Evolutionary conservation across 23 tunicate genomes (phyloP).

Genomic region (Ascidia mentula): DNA sequence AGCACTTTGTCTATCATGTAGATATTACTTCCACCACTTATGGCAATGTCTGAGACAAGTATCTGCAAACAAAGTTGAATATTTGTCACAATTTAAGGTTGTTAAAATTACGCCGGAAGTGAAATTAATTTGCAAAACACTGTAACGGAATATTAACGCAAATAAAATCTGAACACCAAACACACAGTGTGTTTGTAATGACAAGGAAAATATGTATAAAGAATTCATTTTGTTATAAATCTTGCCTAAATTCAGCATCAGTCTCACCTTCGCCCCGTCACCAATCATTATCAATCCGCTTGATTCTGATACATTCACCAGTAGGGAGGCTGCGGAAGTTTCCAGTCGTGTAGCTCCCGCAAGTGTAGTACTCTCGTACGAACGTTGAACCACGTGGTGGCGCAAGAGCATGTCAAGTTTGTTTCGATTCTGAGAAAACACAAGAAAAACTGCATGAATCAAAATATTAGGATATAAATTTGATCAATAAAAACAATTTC

Average conservation of each 20-base stretch:
- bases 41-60: conserved; percentile 34
- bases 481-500: no score
- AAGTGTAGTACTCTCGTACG: background rate
- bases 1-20: conserved; percentile 61
- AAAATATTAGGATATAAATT: no score
- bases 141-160: background rate
- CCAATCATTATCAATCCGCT: conserved; percentile 38
- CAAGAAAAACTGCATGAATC: no score
- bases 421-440: conserved; percentile 10
- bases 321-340: background rate
- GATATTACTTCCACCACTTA: conserved; percentile 30
- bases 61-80: conserved; percentile 45
- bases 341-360: background rate
- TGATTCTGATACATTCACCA: conserved; percentile 37
- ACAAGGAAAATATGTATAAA: no score
- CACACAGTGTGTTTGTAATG: background rate
- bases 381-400: conserved; percentile 1
- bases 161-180: background rate
- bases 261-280: conserved; percentile 16
- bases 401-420: conserved; percentile 15
- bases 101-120: background rate
- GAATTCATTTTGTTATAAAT: background rate
- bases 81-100: background rate
- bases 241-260: background rate
- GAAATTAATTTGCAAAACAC: background rate